Evolutionary conservation across 2,888 invertebrate species (phyloP).

Genomic region (Lysandra coridon): DNA sequence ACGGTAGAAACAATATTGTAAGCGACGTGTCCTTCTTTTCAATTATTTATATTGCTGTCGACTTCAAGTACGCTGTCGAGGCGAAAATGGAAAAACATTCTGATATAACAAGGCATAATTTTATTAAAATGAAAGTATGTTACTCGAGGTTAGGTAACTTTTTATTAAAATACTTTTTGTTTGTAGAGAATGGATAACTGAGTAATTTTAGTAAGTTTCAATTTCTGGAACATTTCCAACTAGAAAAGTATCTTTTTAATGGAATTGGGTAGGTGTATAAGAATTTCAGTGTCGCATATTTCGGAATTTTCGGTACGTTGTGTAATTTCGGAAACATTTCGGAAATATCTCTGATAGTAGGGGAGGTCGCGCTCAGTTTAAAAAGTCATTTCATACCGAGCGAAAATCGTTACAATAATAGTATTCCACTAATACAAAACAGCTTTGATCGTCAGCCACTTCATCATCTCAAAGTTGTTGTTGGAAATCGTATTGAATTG

Average conservation of each 20-base stretch:
- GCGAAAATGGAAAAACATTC: neutral
- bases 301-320: neutral
- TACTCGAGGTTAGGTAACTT: neutral
- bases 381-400: too few relatives aligned
- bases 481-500: too few relatives aligned
- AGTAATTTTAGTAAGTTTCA: neutral
- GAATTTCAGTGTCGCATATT: neutral
- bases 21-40: conserved; percentile 27
- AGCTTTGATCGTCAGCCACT: too few relatives aligned
- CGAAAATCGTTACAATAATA: too few relatives aligned
- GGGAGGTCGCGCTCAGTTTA: too few relatives aligned
- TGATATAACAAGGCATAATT: neutral
- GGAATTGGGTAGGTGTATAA: neutral
- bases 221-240: conserved; percentile 3
- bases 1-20: conserved; percentile 29
- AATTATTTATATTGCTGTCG: conserved; percentile 21
- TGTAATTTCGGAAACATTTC: too few relatives aligned
- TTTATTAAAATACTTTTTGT: neutral
- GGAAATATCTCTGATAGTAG: too few relatives aligned
- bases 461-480: too few relatives aligned
- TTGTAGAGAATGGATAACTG: neutral
- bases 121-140: neutral
- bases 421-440: too few relatives aligned
- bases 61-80: neutral
- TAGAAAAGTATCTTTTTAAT: neutral